Percentiles rank a stretch among this genome's conserved stretches.
Conservation (phyloP, 2,888 invertebrate species). For the Drosophila demipolita region DNA sequence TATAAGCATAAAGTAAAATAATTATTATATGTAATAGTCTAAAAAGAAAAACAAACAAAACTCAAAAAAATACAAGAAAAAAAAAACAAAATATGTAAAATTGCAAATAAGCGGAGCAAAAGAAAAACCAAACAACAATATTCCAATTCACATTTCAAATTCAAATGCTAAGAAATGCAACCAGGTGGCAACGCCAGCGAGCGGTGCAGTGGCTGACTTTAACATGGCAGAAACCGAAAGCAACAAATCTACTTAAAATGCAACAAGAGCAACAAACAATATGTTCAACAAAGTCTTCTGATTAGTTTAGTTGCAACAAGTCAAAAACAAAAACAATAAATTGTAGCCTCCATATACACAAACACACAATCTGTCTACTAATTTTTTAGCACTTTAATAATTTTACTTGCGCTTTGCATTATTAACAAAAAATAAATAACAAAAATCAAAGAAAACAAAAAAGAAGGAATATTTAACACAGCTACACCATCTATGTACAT, state of each 20-base stretch:
- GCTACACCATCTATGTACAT: slow-evolving; percentile 65
- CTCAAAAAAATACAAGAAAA: slow-evolving; percentile 17
- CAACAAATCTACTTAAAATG: slow-evolving; percentile 53
- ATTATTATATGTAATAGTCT: slow-evolving; percentile 68
- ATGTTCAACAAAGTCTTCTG: slow-evolving; percentile 60
- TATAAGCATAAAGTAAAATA: slow-evolving; percentile 72
- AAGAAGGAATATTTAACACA: slow-evolving; percentile 45
- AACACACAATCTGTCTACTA: slow-evolving; percentile 42
- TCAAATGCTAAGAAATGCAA: slow-evolving; percentile 42
- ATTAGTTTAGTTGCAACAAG: slow-evolving; percentile 69
- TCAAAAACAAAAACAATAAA: slow-evolving; percentile 33
- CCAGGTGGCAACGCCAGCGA: slow-evolving; percentile 55
- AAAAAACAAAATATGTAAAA: slow-evolving; percentile 46
- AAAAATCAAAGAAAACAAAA: slow-evolving; percentile 12
- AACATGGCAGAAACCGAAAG: slow-evolving; percentile 18
- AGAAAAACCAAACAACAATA: slow-evolving; percentile 30
- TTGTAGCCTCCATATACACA: slow-evolving; percentile 44
- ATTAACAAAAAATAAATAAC: slow-evolving; percentile 24
- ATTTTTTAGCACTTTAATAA: slow-evolving; percentile 51
- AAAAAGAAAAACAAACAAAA: slow-evolving; percentile 34
- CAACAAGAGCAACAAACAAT: slow-evolving; percentile 43
- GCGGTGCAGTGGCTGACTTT: slow-evolving; percentile 15
- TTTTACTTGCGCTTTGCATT: slow-evolving; percentile 64
- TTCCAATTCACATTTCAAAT: slow-evolving; percentile 47
- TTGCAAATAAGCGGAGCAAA: slow-evolving; percentile 50